A percentile compares a stretch with the other conserved stretches of the same genome.
phyloP scores from a whole-genome alignment of 2,797 vertebrate species.

The Philypnodon macrostomus region DNA sequence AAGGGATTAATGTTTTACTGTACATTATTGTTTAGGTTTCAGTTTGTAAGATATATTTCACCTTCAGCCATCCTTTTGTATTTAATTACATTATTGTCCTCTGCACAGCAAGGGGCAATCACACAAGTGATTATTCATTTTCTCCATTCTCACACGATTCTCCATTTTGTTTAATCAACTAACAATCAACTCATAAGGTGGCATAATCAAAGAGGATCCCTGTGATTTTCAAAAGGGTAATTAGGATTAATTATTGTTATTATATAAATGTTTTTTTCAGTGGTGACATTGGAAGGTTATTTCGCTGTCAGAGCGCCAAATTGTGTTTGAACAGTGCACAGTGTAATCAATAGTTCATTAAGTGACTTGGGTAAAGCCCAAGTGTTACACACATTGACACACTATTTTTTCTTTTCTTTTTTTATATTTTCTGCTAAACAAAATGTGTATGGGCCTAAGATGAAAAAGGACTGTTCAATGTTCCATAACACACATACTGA shows the following conservation, averaged over 20 bases:
- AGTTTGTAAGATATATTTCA: too few relatives aligned
- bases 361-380: slow-evolving; percentile 38
- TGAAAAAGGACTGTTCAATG: too few relatives aligned
- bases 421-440: too few relatives aligned
- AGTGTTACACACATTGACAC: slow-evolving; percentile 19
- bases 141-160: not conserved
- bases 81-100: too few relatives aligned
- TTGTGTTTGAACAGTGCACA: slow-evolving; percentile 8
- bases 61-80: too few relatives aligned
- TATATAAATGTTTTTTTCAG: slow-evolving; percentile 8
- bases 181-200: not conserved
- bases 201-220: not conserved
- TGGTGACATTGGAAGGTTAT: slow-evolving; percentile 13
- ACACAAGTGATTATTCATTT: not conserved
- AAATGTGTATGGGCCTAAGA: too few relatives aligned
- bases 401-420: too few relatives aligned
- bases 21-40: too few relatives aligned
- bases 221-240: not conserved
- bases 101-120: slow-evolving; percentile 3
- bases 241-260: not conserved
- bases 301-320: slow-evolving; percentile 17
- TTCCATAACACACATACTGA: too few relatives aligned
- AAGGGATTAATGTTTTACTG: too few relatives aligned
- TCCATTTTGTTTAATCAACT: not conserved
- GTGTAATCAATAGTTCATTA: slow-evolving; percentile 69